Evolutionary conservation across 2,113 vertebrate genomes (phyloP).

Genomic region (Scophthalmus maximus): DNA sequence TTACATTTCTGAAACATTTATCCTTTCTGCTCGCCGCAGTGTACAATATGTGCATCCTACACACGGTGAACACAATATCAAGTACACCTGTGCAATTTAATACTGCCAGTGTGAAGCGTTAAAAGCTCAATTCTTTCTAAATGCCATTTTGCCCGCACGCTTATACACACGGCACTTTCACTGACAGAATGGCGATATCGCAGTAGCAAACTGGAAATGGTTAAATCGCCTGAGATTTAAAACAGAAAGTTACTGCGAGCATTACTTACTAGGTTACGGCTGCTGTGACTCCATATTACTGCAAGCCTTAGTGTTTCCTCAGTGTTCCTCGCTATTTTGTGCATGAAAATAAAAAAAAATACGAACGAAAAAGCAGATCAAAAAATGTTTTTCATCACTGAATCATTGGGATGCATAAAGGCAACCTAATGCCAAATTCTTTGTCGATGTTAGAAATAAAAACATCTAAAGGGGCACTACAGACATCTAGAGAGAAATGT

Average conservation of each 20-base stretch:
- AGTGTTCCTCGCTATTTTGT: slow-evolving; percentile 22
- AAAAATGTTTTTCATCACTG: background rate
- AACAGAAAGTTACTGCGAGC: slow-evolving; percentile 28
- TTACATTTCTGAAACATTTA: slow-evolving; percentile 48
- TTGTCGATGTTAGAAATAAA: background rate
- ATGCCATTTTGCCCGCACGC: slow-evolving; percentile 1
- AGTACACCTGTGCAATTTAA: slow-evolving; percentile 32
- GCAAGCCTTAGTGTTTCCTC: slow-evolving; percentile 10
- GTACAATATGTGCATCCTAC: slow-evolving; percentile 7
- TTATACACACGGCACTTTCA: slow-evolving; percentile 15
- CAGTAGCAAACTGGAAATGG: slow-evolving; percentile 44
- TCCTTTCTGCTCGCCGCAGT: slow-evolving; percentile 25
- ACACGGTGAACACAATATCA: slow-evolving; percentile 31
- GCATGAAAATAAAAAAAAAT: background rate
- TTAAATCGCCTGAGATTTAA: slow-evolving; percentile 11
- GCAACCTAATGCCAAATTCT: background rate
- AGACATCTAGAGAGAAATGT: slow-evolving; percentile 12
- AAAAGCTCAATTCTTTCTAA: slow-evolving; percentile 2
- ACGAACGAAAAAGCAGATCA: background rate
- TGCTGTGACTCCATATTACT: background rate
- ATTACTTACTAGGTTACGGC: background rate
- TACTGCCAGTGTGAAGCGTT: slow-evolving; percentile 19
- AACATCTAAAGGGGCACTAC: background rate
- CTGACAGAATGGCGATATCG: slow-evolving; percentile 15
- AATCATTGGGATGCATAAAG: background rate